Conservation (phyloP, 30 jellyfish, hydroid and myxozoan genomes). For the Chrysaora quinquecirrha region DNA sequence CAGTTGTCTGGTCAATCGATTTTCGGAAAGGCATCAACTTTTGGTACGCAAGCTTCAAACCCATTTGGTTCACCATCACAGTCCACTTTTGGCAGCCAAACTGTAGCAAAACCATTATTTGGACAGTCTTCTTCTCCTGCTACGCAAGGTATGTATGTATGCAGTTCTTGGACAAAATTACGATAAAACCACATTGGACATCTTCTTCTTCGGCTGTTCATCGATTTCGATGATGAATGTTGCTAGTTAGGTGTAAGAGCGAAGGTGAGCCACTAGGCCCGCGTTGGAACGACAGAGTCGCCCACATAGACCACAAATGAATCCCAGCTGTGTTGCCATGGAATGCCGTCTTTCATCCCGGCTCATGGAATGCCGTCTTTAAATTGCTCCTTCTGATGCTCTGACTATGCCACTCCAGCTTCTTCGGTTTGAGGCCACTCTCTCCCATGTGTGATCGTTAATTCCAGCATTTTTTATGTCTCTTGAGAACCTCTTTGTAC, state of each 20-base stretch:
- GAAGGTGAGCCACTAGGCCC: neutral
- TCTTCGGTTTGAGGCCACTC: neutral
- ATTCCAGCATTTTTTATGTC: neutral
- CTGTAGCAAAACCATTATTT: no score
- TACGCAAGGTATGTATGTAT: slow-evolving; percentile 6
- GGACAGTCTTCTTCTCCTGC: neutral
- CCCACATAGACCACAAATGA: no score
- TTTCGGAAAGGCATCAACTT: slow-evolving; percentile 13
- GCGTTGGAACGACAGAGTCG: neutral
- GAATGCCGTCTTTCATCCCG: no score
- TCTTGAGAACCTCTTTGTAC: neutral
- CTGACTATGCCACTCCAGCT: no score
- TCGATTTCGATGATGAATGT: no score
- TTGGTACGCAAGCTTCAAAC: slow-evolving; percentile 22
- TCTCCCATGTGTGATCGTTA: neutral
- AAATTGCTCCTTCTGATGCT: no score
- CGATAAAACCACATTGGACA: neutral
- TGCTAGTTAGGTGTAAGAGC: neutral
- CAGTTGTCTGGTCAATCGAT: slow-evolving; percentile 11
- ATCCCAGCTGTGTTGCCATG: no score
- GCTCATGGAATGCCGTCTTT: no score
- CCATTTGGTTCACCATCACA: slow-evolving; percentile 26
- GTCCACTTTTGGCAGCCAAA: slow-evolving; percentile 17
- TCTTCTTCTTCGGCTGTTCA: neutral
- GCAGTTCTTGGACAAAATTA: neutral